These are phyloP conservation scores for Poecilus cupreus DNA, from an alignment of 2,888 invertebrate species.

Conservation along the genomic window DNA sequence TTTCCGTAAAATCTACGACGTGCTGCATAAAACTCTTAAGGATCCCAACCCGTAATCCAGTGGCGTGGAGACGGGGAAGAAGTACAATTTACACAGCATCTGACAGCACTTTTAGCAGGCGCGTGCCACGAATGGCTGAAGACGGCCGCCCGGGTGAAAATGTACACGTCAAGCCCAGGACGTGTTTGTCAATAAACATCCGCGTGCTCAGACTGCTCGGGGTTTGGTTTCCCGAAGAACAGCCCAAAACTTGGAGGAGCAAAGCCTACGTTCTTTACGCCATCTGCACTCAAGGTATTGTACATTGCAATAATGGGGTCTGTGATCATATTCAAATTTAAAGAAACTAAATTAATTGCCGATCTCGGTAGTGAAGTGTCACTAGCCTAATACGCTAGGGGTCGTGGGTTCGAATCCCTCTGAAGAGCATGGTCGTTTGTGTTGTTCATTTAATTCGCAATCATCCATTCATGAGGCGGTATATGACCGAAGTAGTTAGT, in stretches of 20 bases:
- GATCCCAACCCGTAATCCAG: slow-evolving; percentile 24
- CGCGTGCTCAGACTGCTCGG: slow-evolving; percentile 30
- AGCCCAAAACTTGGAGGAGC: slow-evolving; percentile 1
- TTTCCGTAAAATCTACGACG: slow-evolving; percentile 17
- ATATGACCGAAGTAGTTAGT: too few species aligned
- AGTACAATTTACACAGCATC: slow-evolving; percentile 44
- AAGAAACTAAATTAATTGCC: not conserved
- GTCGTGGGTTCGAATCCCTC: too few species aligned
- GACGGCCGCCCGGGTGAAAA: not conserved
- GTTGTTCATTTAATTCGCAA: too few species aligned
- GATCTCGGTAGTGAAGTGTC: not conserved
- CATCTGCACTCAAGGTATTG: slow-evolving; percentile 41
- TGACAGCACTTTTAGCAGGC: slow-evolving; percentile 39
- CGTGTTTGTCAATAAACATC: slow-evolving; percentile 56
- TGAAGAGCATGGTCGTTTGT: too few species aligned
- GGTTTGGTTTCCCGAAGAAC: slow-evolving; percentile 49
- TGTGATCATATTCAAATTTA: too few species aligned
- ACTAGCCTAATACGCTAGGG: too few species aligned
- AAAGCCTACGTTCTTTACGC: slow-evolving; percentile 34
- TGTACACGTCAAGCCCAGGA: slow-evolving; percentile 50
- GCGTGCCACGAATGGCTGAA: slow-evolving; percentile 46
- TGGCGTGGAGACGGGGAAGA: not conserved
- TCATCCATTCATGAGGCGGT: too few species aligned
- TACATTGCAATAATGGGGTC: too few species aligned
- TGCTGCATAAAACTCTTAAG: slow-evolving; percentile 16